phyloP scores from a whole-genome alignment of 2,113 vertebrate species.

The Siphamia tubifer region DNA sequence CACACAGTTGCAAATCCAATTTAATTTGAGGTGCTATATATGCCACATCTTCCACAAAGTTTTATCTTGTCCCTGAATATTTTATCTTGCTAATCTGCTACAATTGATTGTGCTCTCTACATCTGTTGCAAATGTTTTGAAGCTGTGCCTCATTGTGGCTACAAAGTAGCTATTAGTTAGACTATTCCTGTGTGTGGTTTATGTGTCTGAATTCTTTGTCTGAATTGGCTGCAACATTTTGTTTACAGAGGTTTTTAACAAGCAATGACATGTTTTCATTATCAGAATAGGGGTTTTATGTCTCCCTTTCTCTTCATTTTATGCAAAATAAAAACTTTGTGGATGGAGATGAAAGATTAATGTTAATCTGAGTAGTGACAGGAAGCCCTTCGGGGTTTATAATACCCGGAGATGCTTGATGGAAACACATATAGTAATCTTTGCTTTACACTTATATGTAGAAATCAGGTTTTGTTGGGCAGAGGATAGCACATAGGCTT shows the following conservation, averaged over 20 bases:
- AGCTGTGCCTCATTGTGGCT: not conserved
- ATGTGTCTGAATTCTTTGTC: not conserved
- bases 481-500: not conserved
- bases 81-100: not conserved
- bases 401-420: not conserved
- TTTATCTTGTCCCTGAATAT: not conserved
- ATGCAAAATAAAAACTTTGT: slow-evolving; percentile 11
- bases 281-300: slow-evolving; percentile 13
- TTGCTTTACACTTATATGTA: not conserved
- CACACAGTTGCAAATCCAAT: slow-evolving; percentile 30
- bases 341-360: slow-evolving; percentile 15
- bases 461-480: not conserved
- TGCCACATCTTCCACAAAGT: slow-evolving; percentile 22
- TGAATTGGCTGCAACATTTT: not conserved
- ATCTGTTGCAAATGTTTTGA: not conserved
- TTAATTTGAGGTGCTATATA: slow-evolving; percentile 39
- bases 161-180: not conserved
- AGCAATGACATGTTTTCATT: slow-evolving; percentile 15
- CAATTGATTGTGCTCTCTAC: not conserved
- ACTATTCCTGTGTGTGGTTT: slow-evolving; percentile 14
- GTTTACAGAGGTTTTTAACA: slow-evolving; percentile 18
- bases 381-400: slow-evolving; percentile 3
- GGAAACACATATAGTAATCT: not conserved
- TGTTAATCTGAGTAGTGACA: slow-evolving; percentile 14
- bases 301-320: not conserved